Evolutionary conservation across 2,888 invertebrate species (phyloP), one percentile per base, ranked within the genome.

Genomic region (Stictocephala bisonia): DNA sequence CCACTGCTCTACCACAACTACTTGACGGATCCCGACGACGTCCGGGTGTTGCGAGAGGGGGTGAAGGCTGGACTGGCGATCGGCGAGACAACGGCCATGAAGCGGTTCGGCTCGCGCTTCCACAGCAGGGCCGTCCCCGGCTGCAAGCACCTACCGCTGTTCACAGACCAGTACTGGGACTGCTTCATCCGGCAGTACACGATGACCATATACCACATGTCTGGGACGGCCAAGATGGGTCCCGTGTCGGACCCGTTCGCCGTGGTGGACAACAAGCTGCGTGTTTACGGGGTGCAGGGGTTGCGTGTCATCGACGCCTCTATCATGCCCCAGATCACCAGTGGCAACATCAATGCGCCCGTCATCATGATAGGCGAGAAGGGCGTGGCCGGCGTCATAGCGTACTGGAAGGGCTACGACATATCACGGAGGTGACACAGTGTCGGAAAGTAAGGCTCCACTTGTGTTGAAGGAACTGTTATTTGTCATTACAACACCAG

Each of bases 1-100:
- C 98, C 98, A 0, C 85, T 94, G 3, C 88, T 98, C 82, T 91
- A 95, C 80, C 96, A 96, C 81, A 97, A 97, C 83, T 98, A 98
- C 82, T 86, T 98, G 75, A 92, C 94, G 0, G 91, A 95, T 83
- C 93, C 92, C 0, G 90, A 93, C 74, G 97, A 97, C 80, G 91
- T 95, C 0, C 88, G 90, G 27, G 93, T 93, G 0, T 83, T 96
- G 67, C 86, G 95, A 22, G 95, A 95, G 84, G 95, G 95, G 13
- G 92, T 94, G 0, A 96, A 96, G 82, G 91, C 94, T 0, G 93
- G 93, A 0, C 82, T 96, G 1, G 93, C 94, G 0, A 88, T 94
- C 18, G 93, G 91, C 9, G 80, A 81, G 69, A 81, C 81, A 9
- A 74, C 77, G 22, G 79, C 81, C 0, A 80, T 81, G 80, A 91